A percentile compares a stretch with the other conserved stretches of the same genome.
phyloP scores from a whole-genome alignment of 2,888 invertebrate species.

The Nipponacmea schrenckii region DNA sequence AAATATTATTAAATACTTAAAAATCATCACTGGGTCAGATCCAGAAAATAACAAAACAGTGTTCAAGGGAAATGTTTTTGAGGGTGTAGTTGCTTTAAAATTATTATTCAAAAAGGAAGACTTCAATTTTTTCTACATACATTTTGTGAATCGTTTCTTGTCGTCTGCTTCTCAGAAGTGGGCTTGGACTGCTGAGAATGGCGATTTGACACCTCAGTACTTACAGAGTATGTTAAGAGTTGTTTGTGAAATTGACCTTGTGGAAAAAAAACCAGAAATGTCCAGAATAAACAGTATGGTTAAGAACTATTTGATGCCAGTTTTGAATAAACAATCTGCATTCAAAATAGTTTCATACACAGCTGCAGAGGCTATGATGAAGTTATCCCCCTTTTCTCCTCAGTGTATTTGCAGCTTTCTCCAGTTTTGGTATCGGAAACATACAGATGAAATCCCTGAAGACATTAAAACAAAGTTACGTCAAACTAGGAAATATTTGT shows the following conservation, averaged over 20 bases:
- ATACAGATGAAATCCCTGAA: neutral
- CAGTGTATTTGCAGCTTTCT: neutral
- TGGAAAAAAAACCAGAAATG: neutral
- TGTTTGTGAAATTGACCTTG: neutral
- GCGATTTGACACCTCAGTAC: neutral
- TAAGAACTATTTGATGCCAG: neutral
- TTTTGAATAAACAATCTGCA: neutral
- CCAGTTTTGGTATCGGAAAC: neutral
- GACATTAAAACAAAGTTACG: neutral
- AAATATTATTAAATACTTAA: neutral
- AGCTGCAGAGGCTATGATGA: neutral
- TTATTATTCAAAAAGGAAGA: neutral
- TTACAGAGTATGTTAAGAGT: neutral
- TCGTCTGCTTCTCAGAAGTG: neutral
- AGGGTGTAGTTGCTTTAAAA: neutral
- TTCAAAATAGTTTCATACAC: neutral
- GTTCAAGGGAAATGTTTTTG: neutral
- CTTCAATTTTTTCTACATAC: neutral
- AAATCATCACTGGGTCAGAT: neutral
- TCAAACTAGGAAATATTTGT: neutral
- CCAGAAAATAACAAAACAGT: neutral
- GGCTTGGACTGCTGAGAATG: neutral
- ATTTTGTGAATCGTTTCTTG: neutral
- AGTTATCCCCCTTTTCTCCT: neutral
- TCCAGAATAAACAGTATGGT: neutral